Evolutionary conservation across 2,113 vertebrate species (phyloP), one percentile per base, ranked within the genome.

Genomic region (Paratilapia polleni): DNA sequence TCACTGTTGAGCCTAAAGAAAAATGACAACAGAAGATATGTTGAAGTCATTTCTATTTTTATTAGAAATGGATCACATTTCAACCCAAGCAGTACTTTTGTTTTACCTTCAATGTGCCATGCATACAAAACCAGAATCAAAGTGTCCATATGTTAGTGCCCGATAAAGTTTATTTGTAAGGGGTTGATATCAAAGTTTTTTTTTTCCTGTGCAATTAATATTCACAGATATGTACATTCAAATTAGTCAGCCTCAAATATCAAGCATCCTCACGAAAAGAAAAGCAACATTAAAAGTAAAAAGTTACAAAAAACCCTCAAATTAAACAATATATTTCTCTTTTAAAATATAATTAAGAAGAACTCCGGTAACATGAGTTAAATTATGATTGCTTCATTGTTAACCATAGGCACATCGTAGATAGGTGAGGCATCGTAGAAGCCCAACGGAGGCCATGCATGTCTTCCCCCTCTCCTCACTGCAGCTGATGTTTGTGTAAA

Each of bases 181-280:
- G 92, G 93, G 83, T 83, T 90, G 89, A 93, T 94, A 94, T 94
- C 92, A 96, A 95, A 95, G 88, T 91, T 80, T 83, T 26, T 73
- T 47, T n/a, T 66, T 70, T 88, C 64, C 91, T 95, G 91, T 93
- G 95, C 93, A 95, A 94, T 93, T 92, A 91, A 87, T 96, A 96
- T 96, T 94, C 92, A 96, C 94, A 96, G 91, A 91, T 96, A 95
- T 96, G 89, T 96, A 96, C 96, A 96, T 94, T 96, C 92, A 95
- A 93, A 94, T 91, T 87, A 94, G 85, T 94, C 90, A 86, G 91
- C 92, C 91, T 94, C 78, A 88, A 93, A 93, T 73, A 73, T 87
- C 87, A 94, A 90, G 93, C 86, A 88, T 92, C 88, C 77, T 86
- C 52, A 84, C 68, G 59, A 90, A 91, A 86, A 80, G 31, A 91